phyloP scores from a whole-genome alignment of 2,113 vertebrate species.

The Erythrolamprus reginae region DNA sequence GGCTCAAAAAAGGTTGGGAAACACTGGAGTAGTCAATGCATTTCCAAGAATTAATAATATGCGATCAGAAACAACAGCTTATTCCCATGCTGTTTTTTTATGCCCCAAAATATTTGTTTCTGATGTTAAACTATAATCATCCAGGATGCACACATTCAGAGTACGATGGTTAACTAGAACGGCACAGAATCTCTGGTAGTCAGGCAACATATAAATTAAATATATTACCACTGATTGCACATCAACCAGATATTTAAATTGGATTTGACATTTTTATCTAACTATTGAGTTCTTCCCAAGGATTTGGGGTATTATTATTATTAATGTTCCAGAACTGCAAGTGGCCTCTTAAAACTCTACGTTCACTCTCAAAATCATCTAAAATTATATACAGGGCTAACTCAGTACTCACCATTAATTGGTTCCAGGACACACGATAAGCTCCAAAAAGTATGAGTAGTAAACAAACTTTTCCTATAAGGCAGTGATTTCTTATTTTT shows the following conservation, averaged over 20 bases:
- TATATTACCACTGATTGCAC: neutral
- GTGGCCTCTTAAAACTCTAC: neutral
- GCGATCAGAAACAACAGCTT: neutral
- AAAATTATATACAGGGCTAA: neutral
- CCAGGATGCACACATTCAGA: neutral
- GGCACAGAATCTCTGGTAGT: neutral
- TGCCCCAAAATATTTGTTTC: neutral
- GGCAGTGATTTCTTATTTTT: too few species aligned
- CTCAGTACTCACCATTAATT: neutral
- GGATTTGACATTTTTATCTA: neutral
- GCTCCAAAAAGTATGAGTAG: neutral
- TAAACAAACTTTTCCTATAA: neutral
- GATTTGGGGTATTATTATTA: neutral
- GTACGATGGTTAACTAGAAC: neutral
- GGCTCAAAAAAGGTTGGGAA: too few species aligned
- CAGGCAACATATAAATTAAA: neutral
- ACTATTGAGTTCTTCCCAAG: neutral
- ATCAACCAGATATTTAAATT: neutral
- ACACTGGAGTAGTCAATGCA: neutral
- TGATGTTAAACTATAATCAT: neutral
- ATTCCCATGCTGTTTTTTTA: neutral
- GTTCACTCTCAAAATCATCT: neutral
- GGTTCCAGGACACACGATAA: neutral
- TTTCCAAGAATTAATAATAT: neutral
- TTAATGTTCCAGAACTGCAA: neutral